Conservation (phyloP, 2,113 vertebrate species). For the Periophthalmus modestus region DNA sequence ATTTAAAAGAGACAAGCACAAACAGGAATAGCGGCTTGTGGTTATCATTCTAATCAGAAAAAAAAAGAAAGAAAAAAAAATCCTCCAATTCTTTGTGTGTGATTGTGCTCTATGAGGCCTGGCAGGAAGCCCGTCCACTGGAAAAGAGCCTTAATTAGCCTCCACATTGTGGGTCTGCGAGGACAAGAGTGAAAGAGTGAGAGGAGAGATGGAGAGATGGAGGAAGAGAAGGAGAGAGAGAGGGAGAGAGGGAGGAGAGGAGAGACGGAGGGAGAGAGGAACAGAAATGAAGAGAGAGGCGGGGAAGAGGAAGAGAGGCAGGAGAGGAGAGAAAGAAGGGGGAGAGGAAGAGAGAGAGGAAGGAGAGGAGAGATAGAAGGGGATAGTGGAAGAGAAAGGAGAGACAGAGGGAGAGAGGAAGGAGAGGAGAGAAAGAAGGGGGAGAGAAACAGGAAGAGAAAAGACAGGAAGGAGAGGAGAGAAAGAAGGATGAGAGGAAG, state of each 20-base stretch:
- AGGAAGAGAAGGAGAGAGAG: not conserved
- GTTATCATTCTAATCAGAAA: constrained; percentile 65
- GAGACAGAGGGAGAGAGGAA: not conserved
- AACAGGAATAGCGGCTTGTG: constrained; percentile 3
- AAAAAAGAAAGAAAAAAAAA: constrained; percentile 36
- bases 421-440: not conserved
- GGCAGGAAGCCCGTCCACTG: constrained; percentile 46
- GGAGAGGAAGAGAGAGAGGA: not conserved
- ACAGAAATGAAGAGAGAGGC: no score
- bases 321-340: no score
- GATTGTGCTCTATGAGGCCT: constrained; percentile 46
- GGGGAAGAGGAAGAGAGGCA: not conserved
- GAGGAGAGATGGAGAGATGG: not conserved
- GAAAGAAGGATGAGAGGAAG: no score
- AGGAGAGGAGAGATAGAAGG: not conserved
- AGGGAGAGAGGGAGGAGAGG: not conserved
- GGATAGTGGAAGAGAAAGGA: not conserved
- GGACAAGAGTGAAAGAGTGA: constrained; percentile 8
- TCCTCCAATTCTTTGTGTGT: constrained; percentile 60
- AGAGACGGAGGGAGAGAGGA: not conserved
- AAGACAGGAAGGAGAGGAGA: no score
- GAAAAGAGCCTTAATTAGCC: constrained; percentile 66
- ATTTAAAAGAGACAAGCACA: not conserved
- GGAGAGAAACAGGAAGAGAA: not conserved
- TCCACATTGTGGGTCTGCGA: constrained; percentile 24